Percentiles rank a stretch among this genome's conserved stretches.
Conservation (phyloP, 1,140 invertebrate species). For the Hestina assimilis region DNA sequence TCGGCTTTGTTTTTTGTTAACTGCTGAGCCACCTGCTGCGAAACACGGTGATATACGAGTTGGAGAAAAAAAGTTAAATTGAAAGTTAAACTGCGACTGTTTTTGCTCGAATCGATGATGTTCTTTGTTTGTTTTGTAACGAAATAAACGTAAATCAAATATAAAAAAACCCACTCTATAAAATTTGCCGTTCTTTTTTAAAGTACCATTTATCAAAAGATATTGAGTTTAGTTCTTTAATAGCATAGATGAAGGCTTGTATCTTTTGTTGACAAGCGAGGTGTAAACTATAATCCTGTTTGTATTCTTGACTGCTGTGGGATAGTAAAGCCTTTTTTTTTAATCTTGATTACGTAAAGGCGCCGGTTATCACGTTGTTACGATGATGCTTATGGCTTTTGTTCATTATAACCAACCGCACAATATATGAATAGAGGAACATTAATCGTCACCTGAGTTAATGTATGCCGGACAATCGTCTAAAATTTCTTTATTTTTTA, state of each 20-base stretch:
- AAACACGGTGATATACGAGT: conserved; percentile 23
- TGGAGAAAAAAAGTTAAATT: conserved; percentile 22
- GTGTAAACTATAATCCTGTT: conserved; percentile 52
- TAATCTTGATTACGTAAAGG: conserved; percentile 30
- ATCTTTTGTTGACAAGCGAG: conserved; percentile 25
- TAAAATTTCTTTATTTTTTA: too few species aligned
- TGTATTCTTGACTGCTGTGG: conserved; percentile 31
- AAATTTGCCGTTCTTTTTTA: not conserved
- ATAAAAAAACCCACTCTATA: not conserved
- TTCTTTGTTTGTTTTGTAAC: conserved; percentile 15
- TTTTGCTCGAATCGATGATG: conserved; percentile 9
- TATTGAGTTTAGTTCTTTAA: not conserved
- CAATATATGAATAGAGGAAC: too few species aligned
- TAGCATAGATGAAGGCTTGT: conserved; percentile 2
- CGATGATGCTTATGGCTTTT: not conserved
- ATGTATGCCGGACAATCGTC: too few species aligned
- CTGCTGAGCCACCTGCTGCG: conserved; percentile 23
- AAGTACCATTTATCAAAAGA: not conserved
- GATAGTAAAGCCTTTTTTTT: conserved; percentile 33
- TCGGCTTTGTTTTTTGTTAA: conserved; percentile 26
- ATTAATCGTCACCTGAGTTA: too few species aligned
- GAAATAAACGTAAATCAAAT: conserved; percentile 1
- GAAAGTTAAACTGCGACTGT: conserved; percentile 21
- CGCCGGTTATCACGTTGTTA: conserved; percentile 22
- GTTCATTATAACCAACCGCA: not conserved